Conservation (phyloP, 2,113 vertebrate species). For the Chaetops frenatus region DNA sequence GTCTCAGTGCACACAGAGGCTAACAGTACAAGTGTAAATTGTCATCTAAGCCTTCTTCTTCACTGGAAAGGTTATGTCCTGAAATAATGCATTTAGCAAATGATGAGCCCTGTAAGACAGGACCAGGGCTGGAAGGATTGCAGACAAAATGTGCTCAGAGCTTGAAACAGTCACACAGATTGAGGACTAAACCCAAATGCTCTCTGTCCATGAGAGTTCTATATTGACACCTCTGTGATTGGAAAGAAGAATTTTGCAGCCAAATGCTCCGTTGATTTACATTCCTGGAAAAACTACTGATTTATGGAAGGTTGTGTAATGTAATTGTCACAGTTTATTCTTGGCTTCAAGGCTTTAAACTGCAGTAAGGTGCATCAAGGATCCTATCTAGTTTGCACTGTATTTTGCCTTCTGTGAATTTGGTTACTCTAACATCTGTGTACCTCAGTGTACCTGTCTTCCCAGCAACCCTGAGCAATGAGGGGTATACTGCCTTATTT, state of each 20-base stretch:
- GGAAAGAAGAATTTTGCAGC: slow-evolving; percentile 5
- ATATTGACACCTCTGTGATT: not conserved
- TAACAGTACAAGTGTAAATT: slow-evolving; percentile 11
- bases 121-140: not conserved
- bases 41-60: not conserved
- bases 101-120: not conserved
- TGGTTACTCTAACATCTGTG: not conserved
- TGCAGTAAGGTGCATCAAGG: not conserved
- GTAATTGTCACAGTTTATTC: not conserved
- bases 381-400: not conserved
- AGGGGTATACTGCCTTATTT: not conserved
- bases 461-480: not conserved
- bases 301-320: not conserved
- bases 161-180: not conserved
- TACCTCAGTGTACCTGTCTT: not conserved
- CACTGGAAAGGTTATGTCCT: not conserved
- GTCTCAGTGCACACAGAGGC: not conserved
- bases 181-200: not conserved
- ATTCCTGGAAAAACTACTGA: not conserved
- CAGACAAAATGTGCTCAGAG: not conserved
- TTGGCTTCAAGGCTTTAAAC: not conserved
- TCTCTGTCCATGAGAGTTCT: not conserved
- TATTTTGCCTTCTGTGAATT: not conserved
- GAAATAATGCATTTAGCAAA: not conserved
- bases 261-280: not conserved